phyloP scores from a whole-genome alignment of 2,888 invertebrate genomes.

The Tetragnatha montana region DNA sequence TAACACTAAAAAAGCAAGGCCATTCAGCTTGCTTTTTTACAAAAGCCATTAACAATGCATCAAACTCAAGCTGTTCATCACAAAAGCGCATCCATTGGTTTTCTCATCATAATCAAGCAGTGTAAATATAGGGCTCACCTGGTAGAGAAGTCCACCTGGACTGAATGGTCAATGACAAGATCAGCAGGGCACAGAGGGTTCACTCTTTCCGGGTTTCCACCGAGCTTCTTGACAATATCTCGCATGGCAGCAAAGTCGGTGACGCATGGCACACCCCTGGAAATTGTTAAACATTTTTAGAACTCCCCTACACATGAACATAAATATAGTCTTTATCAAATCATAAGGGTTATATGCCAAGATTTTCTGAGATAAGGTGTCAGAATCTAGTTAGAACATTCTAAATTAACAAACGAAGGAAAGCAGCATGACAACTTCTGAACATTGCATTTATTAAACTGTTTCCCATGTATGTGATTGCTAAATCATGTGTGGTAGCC shows the following conservation, averaged over 20 bases:
- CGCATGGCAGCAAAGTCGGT: conserved; percentile 99
- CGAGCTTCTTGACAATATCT: conserved; percentile 90
- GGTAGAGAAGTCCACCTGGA: conserved; percentile 94
- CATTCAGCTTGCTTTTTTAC: too few species aligned
- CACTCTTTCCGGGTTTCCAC: conserved; percentile 92
- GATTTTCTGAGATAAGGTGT: background rate
- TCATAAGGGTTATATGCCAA: background rate
- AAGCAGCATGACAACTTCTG: too few species aligned
- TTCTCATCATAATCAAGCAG: background rate
- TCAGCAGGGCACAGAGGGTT: conserved; percentile 98
- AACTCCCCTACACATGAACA: too few species aligned
- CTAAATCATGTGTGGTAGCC: too few species aligned
- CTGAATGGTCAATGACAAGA: conserved; percentile 97
- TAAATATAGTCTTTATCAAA: conserved; percentile 81
- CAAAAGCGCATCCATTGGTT: conserved; percentile 5
- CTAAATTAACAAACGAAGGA: background rate
- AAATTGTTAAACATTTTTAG: conserved; percentile 66
- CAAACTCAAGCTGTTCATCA: too few species aligned
- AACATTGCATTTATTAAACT: too few species aligned
- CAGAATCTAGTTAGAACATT: too few species aligned
- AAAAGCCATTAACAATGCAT: too few species aligned
- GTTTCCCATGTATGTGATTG: too few species aligned
- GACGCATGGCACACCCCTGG: conserved; percentile 96
- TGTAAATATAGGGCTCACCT: conserved; percentile 75
- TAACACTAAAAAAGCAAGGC: too few species aligned